Evolutionary conservation across 2,797 vertebrate species (phyloP).

Genomic region (Peromyscus eremicus): DNA sequence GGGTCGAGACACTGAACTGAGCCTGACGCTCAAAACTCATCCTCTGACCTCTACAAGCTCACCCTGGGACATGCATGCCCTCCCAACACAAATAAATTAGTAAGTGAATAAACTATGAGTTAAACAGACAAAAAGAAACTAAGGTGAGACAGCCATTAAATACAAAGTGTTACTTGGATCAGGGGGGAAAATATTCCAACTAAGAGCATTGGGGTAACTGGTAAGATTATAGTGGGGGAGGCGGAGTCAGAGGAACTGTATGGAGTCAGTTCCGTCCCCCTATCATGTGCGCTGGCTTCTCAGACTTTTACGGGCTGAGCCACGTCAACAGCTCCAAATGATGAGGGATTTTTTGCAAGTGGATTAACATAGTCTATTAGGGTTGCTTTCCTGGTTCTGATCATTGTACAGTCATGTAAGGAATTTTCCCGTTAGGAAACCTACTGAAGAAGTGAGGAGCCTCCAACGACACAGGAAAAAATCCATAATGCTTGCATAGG

Average conservation of each 20-base stretch:
- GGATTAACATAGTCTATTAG: not conserved
- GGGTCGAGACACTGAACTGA: not conserved
- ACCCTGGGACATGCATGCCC: not conserved
- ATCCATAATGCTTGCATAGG: too few relatives aligned
- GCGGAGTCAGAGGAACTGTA: too few relatives aligned
- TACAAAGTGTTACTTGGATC: not conserved
- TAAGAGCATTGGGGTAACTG: not conserved
- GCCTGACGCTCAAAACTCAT: not conserved
- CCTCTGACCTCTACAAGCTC: not conserved
- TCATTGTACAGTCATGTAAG: not conserved
- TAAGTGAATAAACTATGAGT: not conserved
- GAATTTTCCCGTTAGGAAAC: constrained; percentile 1
- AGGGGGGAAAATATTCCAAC: not conserved
- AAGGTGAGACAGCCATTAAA: not conserved
- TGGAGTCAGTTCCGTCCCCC: not conserved
- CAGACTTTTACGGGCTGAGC: not conserved
- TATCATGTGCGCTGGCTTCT: not conserved
- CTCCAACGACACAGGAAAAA: not conserved
- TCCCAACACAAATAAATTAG: not conserved
- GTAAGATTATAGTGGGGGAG: not conserved
- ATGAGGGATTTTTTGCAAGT: not conserved
- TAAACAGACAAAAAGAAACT: not conserved
- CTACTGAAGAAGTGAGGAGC: not conserved
- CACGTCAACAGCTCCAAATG: not conserved
- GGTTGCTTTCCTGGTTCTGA: constrained; percentile 10